Evolutionary conservation across 2,113 vertebrate species (phyloP).

Genomic region (Dendropsophus ebraccatus): DNA sequence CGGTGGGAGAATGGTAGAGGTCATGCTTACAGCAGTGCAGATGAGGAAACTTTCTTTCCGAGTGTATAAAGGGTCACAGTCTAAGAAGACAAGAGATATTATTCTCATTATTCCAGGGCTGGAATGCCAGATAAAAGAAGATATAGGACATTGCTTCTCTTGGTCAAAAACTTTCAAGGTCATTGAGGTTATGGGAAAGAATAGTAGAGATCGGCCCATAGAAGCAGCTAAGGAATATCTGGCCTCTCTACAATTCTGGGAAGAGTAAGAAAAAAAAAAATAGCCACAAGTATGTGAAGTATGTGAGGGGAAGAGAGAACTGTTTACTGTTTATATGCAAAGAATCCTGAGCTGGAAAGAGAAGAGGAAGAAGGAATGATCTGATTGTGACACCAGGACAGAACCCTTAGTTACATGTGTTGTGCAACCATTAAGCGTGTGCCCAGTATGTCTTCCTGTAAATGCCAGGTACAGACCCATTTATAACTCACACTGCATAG

Average conservation of each 20-base stretch:
- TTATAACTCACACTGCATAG: not conserved
- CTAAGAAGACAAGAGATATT: constrained; percentile 12
- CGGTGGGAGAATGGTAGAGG: not conserved
- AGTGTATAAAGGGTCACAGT: constrained; percentile 31
- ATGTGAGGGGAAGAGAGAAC: constrained; percentile 58
- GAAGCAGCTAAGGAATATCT: constrained; percentile 52
- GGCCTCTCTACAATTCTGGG: constrained; percentile 53
- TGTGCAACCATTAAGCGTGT: constrained; percentile 36
- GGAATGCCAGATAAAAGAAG: constrained; percentile 37
- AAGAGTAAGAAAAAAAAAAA: constrained; percentile 49
- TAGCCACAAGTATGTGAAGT: constrained; percentile 57
- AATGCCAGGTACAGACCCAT: constrained; percentile 12
- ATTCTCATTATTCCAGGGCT: constrained; percentile 13
- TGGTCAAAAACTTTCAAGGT: constrained; percentile 50
- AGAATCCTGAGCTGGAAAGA: constrained; percentile 54
- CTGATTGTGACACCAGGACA: constrained; percentile 50
- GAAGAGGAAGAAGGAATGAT: constrained; percentile 59
- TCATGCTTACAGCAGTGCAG: not conserved
- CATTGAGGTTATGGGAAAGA: constrained; percentile 57
- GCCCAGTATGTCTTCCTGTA: constrained; percentile 13
- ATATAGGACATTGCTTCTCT: constrained; percentile 25
- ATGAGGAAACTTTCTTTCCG: constrained; percentile 13
- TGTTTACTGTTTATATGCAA: constrained; percentile 59
- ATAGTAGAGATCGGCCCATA: constrained; percentile 43
- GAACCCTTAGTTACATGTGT: constrained; percentile 13